phyloP scores from a whole-genome alignment of 2,113 vertebrate genomes.

The Ramphastos sulfuratus region DNA sequence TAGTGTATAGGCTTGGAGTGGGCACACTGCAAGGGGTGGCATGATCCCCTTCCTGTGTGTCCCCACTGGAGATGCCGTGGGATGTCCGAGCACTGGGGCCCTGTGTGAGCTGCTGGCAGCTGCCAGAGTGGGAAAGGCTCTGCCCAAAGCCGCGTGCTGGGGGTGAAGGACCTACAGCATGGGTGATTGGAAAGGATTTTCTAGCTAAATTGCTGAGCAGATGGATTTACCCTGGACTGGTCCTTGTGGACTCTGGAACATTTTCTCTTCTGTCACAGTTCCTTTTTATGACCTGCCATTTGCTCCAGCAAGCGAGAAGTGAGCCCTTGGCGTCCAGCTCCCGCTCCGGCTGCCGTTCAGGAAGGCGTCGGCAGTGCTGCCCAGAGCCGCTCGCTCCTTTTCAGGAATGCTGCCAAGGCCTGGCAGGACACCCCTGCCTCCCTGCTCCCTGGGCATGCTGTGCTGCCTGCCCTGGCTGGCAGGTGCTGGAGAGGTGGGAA shows the following conservation, averaged over 20 bases:
- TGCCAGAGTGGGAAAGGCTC: neutral
- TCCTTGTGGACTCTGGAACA: constrained; percentile 59
- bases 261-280: constrained; percentile 63
- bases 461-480: neutral
- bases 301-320: constrained; percentile 48
- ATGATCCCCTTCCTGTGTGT: fast-evolving
- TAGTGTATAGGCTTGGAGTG: neutral
- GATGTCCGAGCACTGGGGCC: neutral
- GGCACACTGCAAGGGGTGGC: fast-evolving
- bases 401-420: neutral
- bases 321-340: constrained; percentile 30
- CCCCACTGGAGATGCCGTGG: fast-evolving
- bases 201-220: constrained; percentile 63
- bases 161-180: neutral
- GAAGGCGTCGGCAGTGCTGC: fast-evolving
- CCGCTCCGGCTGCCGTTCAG: neutral
- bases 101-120: fast-evolving
- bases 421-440: neutral
- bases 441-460: neutral
- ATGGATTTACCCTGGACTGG: constrained; percentile 58
- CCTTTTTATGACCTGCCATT: constrained; percentile 59
- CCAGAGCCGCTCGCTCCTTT: neutral
- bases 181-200: constrained; percentile 32
- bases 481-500: neutral
- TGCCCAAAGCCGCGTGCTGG: neutral